A percentile compares a stretch with the other conserved stretches of the same genome.
phyloP scores from a whole-genome alignment of 1,140 invertebrate species.

The Tyrophagus putrescentiae region DNA sequence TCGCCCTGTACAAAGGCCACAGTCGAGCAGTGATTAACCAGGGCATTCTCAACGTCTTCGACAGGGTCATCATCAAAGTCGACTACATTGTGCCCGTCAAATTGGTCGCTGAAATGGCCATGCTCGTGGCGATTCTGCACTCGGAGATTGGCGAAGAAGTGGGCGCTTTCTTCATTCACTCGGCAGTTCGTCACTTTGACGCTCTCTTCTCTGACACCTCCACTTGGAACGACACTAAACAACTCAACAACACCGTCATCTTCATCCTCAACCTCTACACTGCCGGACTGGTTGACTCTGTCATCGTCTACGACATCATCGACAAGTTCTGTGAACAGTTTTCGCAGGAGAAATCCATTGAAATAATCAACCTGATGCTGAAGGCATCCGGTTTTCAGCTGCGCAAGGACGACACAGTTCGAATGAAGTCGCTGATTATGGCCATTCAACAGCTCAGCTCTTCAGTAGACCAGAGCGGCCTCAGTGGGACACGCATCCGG shows the following conservation, averaged over 20 bases:
- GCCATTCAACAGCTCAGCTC: conserved; percentile 9
- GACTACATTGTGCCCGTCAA: conserved; percentile 6
- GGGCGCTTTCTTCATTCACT: conserved; percentile 18
- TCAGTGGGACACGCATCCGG: conserved; percentile 8
- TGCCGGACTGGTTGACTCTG: conserved; percentile 8
- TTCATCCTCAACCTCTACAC: conserved; percentile 20
- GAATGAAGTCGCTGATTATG: conserved; percentile 21
- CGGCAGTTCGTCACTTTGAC: conserved; percentile 16
- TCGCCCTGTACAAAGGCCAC: conserved; percentile 11
- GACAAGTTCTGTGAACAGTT: conserved; percentile 13
- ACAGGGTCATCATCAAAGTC: neutral
- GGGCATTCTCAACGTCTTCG: conserved; percentile 13
- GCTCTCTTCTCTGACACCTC: neutral
- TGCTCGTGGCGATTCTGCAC: conserved; percentile 21
- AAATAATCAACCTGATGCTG: conserved; percentile 20
- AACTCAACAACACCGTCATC: conserved; percentile 18
- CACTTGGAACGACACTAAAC: neutral
- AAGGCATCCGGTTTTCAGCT: conserved; percentile 21
- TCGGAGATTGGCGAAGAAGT: conserved; percentile 20
- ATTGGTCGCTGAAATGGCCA: conserved; percentile 17
- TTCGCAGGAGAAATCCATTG: conserved; percentile 20
- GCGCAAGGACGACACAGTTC: conserved; percentile 19
- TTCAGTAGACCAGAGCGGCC: neutral
- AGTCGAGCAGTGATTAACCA: neutral
- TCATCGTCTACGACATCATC: conserved; percentile 22